Conservation (phyloP, 2,113 vertebrate genomes). For the Laticauda colubrina region DNA sequence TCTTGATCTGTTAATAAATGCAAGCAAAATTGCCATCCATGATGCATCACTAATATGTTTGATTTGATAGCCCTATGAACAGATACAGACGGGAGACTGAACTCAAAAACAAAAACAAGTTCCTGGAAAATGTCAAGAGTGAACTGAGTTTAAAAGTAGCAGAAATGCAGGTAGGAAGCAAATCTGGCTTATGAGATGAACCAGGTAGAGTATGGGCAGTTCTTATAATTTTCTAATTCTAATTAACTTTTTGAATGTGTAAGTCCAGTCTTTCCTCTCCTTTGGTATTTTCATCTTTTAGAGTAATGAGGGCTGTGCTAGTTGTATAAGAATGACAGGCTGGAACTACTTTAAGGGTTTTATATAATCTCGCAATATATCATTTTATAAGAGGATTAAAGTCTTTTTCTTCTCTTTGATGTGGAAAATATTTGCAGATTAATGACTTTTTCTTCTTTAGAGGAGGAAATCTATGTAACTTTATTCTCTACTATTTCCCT, state of each 20-base stretch:
- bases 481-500: background rate
- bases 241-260: background rate
- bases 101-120: constrained; percentile 67
- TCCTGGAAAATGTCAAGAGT: constrained; percentile 65
- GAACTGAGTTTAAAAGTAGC: constrained; percentile 63
- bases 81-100: constrained; percentile 67
- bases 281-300: background rate
- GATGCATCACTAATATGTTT: constrained; percentile 15
- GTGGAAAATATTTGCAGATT: background rate
- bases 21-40: background rate
- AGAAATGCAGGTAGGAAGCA: constrained; percentile 62
- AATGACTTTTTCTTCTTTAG: background rate
- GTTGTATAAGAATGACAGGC: background rate
- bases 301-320: background rate
- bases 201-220: background rate
- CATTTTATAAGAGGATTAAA: background rate
- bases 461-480: background rate
- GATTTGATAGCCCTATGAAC: constrained; percentile 46
- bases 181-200: background rate
- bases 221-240: background rate
- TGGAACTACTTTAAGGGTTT: background rate
- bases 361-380: background rate
- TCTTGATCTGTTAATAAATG: background rate
- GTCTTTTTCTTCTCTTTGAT: background rate
- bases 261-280: background rate